Percentiles rank a stretch among this genome's conserved stretches.
These are phyloP conservation scores for Vanessa cardui DNA, from an alignment of 2,888 invertebrate species.

Conservation along the genomic window DNA sequence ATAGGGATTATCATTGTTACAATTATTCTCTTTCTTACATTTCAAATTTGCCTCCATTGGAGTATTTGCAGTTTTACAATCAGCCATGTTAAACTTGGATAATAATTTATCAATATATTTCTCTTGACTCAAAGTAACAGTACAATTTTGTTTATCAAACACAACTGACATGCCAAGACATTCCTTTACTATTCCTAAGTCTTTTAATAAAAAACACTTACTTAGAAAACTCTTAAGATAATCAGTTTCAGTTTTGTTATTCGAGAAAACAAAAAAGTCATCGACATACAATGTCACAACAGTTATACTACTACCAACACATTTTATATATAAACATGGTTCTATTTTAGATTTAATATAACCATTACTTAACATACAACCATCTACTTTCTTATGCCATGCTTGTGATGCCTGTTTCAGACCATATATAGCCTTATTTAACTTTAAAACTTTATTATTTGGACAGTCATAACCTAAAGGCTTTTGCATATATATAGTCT, in stretches of 20 bases:
- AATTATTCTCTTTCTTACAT: constrained; percentile 17
- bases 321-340: constrained; percentile 24
- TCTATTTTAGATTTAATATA: constrained; percentile 18
- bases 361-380: constrained; percentile 13
- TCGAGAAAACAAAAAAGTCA: constrained; percentile 28
- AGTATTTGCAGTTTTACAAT: constrained; percentile 22
- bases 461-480: constrained; percentile 19
- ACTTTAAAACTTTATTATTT: constrained; percentile 15
- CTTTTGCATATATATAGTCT: constrained; percentile 25
- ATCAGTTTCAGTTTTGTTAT: constrained; percentile 3
- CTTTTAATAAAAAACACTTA: constrained; percentile 15
- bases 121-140: neutral
- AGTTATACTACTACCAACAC: constrained; percentile 6
- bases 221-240: constrained; percentile 11
- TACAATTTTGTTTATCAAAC: constrained; percentile 18
- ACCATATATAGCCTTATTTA: constrained; percentile 16
- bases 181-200: constrained; percentile 18
- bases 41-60: constrained; percentile 19
- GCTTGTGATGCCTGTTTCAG: constrained; percentile 18
- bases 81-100: constrained; percentile 10
- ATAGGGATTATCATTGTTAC: constrained; percentile 14
- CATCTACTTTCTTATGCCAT: constrained; percentile 24
- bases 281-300: constrained; percentile 27
- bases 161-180: constrained; percentile 21
- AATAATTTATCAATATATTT: constrained; percentile 17